These are phyloP conservation scores for Lerista edwardsae DNA, from an alignment of 2,797 vertebrate genomes.

Conservation along the genomic window DNA sequence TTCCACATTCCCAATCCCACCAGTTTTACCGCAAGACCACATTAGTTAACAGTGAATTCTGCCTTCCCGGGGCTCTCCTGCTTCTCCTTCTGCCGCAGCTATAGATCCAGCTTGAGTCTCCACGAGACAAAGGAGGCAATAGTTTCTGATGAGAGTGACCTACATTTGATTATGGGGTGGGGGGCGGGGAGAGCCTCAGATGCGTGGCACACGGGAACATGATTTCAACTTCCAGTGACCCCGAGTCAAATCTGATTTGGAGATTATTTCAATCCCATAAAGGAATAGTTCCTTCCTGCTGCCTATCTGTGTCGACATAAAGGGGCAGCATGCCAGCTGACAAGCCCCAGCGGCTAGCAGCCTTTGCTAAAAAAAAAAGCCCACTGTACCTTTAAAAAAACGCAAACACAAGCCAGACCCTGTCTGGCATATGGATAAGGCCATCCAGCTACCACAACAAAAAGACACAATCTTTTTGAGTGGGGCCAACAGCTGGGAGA, in stretches of 20 bases:
- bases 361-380: neutral
- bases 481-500: constrained; percentile 5
- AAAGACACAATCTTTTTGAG: neutral
- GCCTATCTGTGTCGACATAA: neutral
- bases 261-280: neutral
- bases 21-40: too few species aligned
- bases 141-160: too few species aligned
- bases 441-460: neutral
- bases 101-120: neutral
- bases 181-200: neutral
- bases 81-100: neutral
- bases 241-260: constrained; percentile 15
- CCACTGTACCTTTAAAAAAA: neutral
- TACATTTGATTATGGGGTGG: neutral
- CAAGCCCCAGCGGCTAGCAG: too few species aligned
- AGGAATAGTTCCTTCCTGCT: neutral
- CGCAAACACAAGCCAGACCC: neutral
- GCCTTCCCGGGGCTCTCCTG: too few species aligned
- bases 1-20: too few species aligned
- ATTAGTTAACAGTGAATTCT: too few species aligned
- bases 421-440: neutral
- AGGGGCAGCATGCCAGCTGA: neutral
- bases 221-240: neutral
- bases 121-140: neutral
- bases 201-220: neutral